Conservation (phyloP, 2,888 invertebrate genomes). For the Druceiella hillmani region DNA sequence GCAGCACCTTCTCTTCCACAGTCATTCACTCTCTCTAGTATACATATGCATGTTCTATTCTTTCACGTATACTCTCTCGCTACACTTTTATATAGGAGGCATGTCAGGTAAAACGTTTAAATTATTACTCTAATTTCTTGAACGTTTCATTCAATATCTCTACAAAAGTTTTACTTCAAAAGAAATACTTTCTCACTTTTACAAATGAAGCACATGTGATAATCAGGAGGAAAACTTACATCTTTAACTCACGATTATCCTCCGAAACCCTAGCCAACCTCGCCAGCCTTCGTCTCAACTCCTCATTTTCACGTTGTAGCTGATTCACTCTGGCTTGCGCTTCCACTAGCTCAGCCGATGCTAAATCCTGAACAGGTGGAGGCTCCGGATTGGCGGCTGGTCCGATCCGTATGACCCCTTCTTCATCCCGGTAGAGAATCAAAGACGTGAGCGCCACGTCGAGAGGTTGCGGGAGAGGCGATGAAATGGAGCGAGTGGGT, state of each 20-base stretch:
- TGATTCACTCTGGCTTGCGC: constrained; percentile 37
- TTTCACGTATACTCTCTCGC: too few species aligned
- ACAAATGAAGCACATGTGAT: too few species aligned
- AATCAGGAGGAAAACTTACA: constrained; percentile 43
- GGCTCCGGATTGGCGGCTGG: constrained; percentile 44
- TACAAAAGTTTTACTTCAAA: too few species aligned
- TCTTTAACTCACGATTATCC: constrained; percentile 47
- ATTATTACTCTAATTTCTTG: too few species aligned
- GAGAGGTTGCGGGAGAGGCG: constrained; percentile 76
- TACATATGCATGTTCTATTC: too few species aligned
- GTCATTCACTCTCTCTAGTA: too few species aligned
- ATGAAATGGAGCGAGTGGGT: constrained; percentile 67
- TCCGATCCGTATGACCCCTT: constrained; percentile 69
- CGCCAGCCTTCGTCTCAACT: constrained; percentile 41
- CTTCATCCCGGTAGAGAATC: constrained; percentile 62
- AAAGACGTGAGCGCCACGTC: constrained; percentile 68
- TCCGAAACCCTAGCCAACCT: constrained; percentile 50
- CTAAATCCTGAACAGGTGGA: constrained; percentile 37
- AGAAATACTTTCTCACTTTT: too few species aligned
- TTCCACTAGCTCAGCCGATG: constrained; percentile 42
- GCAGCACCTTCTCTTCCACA: too few species aligned
- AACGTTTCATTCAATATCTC: too few species aligned
- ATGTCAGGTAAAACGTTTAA: too few species aligned
- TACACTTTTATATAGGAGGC: too few species aligned
- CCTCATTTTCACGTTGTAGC: constrained; percentile 45